These are phyloP conservation scores for Lacanobia wlatinum DNA, from an alignment of 2,888 invertebrate species.

Conservation along the genomic window DNA sequence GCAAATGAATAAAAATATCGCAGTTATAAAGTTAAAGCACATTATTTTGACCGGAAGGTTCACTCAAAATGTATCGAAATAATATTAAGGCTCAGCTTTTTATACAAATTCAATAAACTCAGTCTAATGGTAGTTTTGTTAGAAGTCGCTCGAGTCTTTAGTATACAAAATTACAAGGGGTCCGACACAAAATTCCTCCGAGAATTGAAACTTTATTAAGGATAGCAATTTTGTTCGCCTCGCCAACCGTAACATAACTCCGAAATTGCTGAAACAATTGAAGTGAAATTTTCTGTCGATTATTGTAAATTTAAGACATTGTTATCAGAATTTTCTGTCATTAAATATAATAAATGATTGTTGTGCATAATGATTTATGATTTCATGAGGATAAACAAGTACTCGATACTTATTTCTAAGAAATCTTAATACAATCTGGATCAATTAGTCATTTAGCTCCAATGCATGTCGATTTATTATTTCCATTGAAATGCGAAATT, in stretches of 20 bases:
- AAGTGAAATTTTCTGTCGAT: constrained; percentile 36
- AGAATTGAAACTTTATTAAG: constrained; percentile 58
- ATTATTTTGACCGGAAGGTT: neutral
- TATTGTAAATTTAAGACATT: constrained; percentile 29
- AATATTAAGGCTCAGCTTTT: constrained; percentile 2
- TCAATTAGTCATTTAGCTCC: neutral
- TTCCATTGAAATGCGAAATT: too few relatives aligned
- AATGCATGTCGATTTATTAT: neutral
- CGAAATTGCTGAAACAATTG: constrained; percentile 48
- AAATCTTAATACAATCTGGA: neutral
- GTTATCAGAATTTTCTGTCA: neutral
- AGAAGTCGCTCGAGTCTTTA: constrained; percentile 19
- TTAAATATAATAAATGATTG: neutral
- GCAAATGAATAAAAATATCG: neutral
- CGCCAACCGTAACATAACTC: constrained; percentile 49
- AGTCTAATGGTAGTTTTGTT: constrained; percentile 19
- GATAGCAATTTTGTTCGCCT: constrained; percentile 51
- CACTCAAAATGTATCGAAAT: neutral
- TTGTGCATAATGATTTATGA: neutral
- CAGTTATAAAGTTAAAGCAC: neutral
- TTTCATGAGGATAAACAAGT: neutral
- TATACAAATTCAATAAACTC: constrained; percentile 36
- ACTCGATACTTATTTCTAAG: neutral
- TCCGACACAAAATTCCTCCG: constrained; percentile 48
- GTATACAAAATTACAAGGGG: constrained; percentile 54